Percentiles rank a stretch among this genome's conserved stretches.
Evolutionary conservation across 2,113 vertebrate genomes (phyloP).

Genomic region (Festucalex cinctus): DNA sequence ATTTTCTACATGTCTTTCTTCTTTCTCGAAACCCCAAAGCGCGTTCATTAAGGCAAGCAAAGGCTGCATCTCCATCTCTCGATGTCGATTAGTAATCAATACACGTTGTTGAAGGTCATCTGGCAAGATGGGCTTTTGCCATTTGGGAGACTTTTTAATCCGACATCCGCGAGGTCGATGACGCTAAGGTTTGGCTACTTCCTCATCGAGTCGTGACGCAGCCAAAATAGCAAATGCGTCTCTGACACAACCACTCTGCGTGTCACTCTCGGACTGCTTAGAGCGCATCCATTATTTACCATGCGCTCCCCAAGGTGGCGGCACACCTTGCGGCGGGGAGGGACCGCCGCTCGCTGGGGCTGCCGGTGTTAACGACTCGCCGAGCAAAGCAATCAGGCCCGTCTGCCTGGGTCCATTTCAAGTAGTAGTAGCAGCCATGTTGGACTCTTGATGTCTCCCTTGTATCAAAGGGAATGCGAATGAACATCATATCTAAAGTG

Average conservation of each 20-base stretch:
- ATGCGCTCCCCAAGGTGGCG: slow-evolving; percentile 19
- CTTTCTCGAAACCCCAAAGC: not conserved
- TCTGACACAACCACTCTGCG: slow-evolving; percentile 21
- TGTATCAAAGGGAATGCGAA: not conserved
- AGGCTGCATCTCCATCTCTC: slow-evolving; percentile 1
- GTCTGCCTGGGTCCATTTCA: slow-evolving; percentile 4
- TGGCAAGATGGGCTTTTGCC: too few relatives aligned
- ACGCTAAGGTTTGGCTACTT: not conserved
- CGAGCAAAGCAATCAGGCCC: slow-evolving; percentile 15
- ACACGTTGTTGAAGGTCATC: not conserved
- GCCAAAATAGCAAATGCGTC: slow-evolving; percentile 13
- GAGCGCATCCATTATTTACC: slow-evolving; percentile 57
- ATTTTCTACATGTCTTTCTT: not conserved
- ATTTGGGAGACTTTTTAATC: slow-evolving; percentile 1
- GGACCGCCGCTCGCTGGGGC: slow-evolving; percentile 26
- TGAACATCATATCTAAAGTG: not conserved
- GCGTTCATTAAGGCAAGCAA: not conserved
- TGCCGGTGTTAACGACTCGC: slow-evolving; percentile 35
- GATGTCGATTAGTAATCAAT: not conserved
- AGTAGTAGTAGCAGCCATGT: slow-evolving; percentile 12
- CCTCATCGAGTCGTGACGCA: not conserved
- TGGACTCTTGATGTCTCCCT: not conserved
- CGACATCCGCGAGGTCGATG: not conserved
- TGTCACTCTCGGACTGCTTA: slow-evolving; percentile 33
- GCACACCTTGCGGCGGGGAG: slow-evolving; percentile 5